Base-by-base conservation (phyloP, 2,113 vertebrate genomes). In the Megaceryle maxima region DNA sequence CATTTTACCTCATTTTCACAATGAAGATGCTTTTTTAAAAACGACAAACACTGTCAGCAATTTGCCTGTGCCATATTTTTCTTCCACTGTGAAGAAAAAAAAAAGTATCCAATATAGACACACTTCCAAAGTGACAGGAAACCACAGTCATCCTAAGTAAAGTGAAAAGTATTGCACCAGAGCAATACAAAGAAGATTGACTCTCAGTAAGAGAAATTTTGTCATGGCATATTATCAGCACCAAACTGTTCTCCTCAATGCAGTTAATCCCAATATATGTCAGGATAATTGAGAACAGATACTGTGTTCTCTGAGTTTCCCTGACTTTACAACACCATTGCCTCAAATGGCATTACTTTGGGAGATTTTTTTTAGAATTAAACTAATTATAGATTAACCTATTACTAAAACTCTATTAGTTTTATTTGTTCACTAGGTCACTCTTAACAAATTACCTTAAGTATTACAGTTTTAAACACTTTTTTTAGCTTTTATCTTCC, bases 171-270 rank as follows among this genome's bases (percentile, higher is more conserved):
- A 37, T 37, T 37, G 48, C 43, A 26, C 46, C 31, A 56, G 46
- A 73, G 46, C 1, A 1, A 81, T 43, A 59, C 1, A 3, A 35
- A 55, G 39, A 63, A 44, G 31, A 67, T 9, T 0, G 0, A 7
- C 13, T 56, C 20, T 24, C 25, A 13, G 31, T 8, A 13, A 63
- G 53, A 7, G 6, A 51, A 50, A 21, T 16, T 82, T 41, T 78
- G 46, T 35, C 69, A 4, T 6, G 13, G 31, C 11, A 3, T 28
- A 16, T n/a, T n/a, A 29, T n/a, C 70, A 9, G 46, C 28, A 46
- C 28, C 21, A 73, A 82, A 31, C 7, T 16, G 5, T 24, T 77
- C 64, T 20, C 35, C 67, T 46, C 41, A 24, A 7, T 5, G 13
- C 11, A 81, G 13, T 31, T 81, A 81, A 70, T 48, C 39, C 16